A percentile compares a stretch with the other conserved stretches of the same genome.
phyloP scores from a whole-genome alignment of 2,888 invertebrate genomes.

The Chymomyza caudatula region DNA sequence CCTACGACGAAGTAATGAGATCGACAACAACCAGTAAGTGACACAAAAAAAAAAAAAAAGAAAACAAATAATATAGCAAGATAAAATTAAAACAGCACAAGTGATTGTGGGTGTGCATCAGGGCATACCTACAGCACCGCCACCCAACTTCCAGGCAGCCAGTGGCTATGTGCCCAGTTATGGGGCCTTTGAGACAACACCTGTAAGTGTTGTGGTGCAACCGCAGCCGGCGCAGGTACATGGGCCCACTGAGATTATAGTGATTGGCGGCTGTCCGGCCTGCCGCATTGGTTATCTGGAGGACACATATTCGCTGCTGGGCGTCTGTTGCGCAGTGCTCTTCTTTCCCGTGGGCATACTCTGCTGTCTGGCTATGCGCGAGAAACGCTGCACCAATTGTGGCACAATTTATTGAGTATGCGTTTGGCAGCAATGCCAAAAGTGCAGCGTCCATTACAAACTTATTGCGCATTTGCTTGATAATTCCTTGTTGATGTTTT shows the following conservation, averaged over 20 bases:
- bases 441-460: not conserved
- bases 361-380: slow-evolving; percentile 90
- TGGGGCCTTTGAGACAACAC: slow-evolving; percentile 79
- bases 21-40: slow-evolving; percentile 22
- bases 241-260: slow-evolving; percentile 85
- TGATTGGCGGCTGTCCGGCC: slow-evolving; percentile 92
- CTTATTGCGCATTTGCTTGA: not conserved
- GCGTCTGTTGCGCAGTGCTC: slow-evolving; percentile 83
- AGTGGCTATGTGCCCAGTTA: slow-evolving; percentile 79
- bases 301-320: slow-evolving; percentile 91
- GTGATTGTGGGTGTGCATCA: slow-evolving; percentile 55
- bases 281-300: slow-evolving; percentile 92
- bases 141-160: slow-evolving; percentile 34
- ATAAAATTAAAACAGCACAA: slow-evolving; percentile 21
- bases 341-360: slow-evolving; percentile 90
- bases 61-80: not conserved
- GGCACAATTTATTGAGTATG: slow-evolving; percentile 84
- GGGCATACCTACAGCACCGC: slow-evolving; percentile 52
- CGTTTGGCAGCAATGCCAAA: not conserved
- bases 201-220: slow-evolving; percentile 81
- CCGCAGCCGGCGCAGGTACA: slow-evolving; percentile 80
- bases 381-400: slow-evolving; percentile 91
- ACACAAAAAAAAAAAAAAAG: not conserved
- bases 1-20: slow-evolving; percentile 79
- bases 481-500: slow-evolving; percentile 1